Evolutionary conservation across 2,797 vertebrate species (phyloP).

Genomic region (Sebastes iracundus): DNA sequence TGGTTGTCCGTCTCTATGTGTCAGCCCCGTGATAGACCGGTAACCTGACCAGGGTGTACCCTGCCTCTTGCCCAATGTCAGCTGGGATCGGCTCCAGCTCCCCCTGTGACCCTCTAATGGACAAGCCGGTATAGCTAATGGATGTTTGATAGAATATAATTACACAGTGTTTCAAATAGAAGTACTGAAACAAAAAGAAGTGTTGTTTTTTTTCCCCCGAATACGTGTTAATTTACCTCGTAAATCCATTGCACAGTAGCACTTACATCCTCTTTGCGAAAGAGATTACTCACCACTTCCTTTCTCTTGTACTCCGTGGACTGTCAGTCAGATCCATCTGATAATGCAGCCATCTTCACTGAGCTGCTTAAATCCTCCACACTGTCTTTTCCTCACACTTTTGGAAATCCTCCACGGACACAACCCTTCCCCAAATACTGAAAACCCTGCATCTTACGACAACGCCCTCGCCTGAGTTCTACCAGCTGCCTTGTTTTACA

Average conservation of each 20-base stretch:
- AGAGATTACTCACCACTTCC: slow-evolving; percentile 33
- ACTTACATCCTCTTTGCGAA: slow-evolving; percentile 5
- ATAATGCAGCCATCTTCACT: slow-evolving; percentile 2
- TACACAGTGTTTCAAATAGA: neutral
- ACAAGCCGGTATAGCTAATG: neutral
- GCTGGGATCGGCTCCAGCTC: neutral
- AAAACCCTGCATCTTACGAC: neutral
- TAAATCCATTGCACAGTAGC: neutral
- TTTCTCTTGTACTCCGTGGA: slow-evolving; percentile 13
- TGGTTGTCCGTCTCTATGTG: neutral
- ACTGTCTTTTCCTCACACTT: neutral
- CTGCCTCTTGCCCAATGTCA: neutral
- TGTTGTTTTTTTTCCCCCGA: neutral
- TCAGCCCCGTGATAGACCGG: neutral
- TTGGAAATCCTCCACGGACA: slow-evolving; percentile 11
- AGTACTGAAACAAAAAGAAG: neutral
- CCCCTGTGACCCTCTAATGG: neutral
- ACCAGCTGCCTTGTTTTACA: slow-evolving; percentile 14
- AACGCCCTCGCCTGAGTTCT: slow-evolving; percentile 8
- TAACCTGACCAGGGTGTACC: neutral
- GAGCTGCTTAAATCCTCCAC: neutral
- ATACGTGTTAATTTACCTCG: neutral
- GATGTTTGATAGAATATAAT: neutral
- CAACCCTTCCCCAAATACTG: neutral
- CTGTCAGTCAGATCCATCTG: slow-evolving; percentile 7